Conservation (phyloP, 2,888 invertebrate genomes). For the Acrobasis suavella region DNA sequence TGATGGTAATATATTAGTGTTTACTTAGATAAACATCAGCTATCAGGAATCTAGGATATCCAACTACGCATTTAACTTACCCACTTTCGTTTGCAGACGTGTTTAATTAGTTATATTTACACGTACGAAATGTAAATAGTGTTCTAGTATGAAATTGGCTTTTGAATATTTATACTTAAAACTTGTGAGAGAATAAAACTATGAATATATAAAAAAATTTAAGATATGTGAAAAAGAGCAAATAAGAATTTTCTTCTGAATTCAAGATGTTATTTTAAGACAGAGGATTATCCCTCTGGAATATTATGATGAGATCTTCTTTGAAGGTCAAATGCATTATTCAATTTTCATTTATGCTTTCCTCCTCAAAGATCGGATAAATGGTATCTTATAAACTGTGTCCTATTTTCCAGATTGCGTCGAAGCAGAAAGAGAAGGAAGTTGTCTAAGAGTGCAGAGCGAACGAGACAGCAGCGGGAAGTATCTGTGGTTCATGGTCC, state of each 20-base stretch:
- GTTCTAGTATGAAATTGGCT: background rate
- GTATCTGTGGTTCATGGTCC: slow-evolving; percentile 38
- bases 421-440: slow-evolving; percentile 78
- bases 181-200: too few species aligned
- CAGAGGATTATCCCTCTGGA: too few species aligned
- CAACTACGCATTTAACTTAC: slow-evolving; percentile 16
- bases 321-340: too few species aligned
- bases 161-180: too few species aligned
- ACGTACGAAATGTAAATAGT: background rate
- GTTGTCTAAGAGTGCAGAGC: slow-evolving; percentile 52
- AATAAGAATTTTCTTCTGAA: too few species aligned
- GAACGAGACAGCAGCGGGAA: slow-evolving; percentile 48
- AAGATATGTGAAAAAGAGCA: too few species aligned
- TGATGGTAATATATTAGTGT: slow-evolving; percentile 11
- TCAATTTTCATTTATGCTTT: too few species aligned
- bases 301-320: too few species aligned
- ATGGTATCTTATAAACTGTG: background rate
- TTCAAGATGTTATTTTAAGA: too few species aligned
- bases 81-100: slow-evolving; percentile 12
- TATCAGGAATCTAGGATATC: slow-evolving; percentile 18
- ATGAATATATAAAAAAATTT: too few species aligned
- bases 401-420: slow-evolving; percentile 61
- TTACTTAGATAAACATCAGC: slow-evolving; percentile 16
- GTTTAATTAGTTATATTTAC: slow-evolving; percentile 10
- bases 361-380: background rate